phyloP scores from a whole-genome alignment of 1,140 invertebrate species.

The Nasonia giraulti region DNA sequence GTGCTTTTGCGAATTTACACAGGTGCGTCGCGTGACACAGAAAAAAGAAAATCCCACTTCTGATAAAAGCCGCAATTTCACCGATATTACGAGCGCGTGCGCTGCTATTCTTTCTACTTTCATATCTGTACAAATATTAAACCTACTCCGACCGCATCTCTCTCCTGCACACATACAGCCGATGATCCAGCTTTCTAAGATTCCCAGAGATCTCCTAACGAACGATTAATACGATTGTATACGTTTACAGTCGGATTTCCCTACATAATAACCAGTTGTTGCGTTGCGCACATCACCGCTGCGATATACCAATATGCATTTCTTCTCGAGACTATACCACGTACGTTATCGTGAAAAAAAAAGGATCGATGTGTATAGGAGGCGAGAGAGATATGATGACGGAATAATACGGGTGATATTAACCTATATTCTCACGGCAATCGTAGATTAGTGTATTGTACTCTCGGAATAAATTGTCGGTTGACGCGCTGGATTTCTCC shows the following conservation, averaged over 20 bases:
- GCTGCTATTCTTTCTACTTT: background rate
- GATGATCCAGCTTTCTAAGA: conserved; percentile 6
- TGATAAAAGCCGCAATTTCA: background rate
- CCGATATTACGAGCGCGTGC: background rate
- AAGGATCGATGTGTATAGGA: background rate
- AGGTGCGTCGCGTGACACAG: too few relatives aligned
- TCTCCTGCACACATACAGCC: background rate
- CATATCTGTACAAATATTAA: conserved; percentile 18
- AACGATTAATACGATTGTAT: background rate
- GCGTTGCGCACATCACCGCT: background rate
- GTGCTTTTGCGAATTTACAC: too few relatives aligned
- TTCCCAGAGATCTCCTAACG: background rate
- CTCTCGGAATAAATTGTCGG: background rate
- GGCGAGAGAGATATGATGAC: background rate
- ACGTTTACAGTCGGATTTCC: background rate
- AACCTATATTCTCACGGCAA: conserved; percentile 44
- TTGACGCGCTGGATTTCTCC: background rate
- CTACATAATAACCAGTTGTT: background rate
- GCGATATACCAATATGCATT: background rate
- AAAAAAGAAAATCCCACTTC: background rate
- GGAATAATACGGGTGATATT: conserved; percentile 3
- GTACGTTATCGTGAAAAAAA: background rate
- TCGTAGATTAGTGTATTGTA: conserved; percentile 5
- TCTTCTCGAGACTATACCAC: background rate
- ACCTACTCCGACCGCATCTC: background rate